Base-by-base conservation (phyloP, 2,888 invertebrate genomes). In the Lissonota sp. region DNA sequence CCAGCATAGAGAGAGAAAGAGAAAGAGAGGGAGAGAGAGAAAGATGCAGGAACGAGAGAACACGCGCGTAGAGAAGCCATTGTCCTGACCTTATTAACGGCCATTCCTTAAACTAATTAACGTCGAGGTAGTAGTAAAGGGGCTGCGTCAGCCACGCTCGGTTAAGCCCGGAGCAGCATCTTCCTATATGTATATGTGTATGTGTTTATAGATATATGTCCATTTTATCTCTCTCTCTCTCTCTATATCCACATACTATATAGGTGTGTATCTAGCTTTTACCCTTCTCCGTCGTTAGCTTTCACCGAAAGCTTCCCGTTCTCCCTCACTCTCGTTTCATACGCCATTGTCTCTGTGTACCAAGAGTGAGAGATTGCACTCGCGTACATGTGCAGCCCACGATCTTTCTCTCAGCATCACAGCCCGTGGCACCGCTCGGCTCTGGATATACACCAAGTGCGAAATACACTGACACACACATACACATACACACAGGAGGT, bases 31-130 rank as follows among this genome's bases (percentile, higher is more conserved):
- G 57, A 64, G 44, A 49, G 73, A 62, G 8, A 53, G 53, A 37
- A 12, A 37, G 51, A 12, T 57, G n/a, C 40, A 51, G 70, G 51
- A 79, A 79, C 75, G 67, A 71, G 76, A 66, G 72, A 69, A 76
- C 49, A 57, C 70, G 74, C 71, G 74, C 60, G 75, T 71, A 79
- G 67, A 79, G 79, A 79, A 82, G 66, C 82, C 82, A 79, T 82
- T 82, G 79, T 79, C 72, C 76, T 69, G 71, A 80, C 73, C 79
- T 80, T 83, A 83, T 83, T 83, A 80, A 79, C 83, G 79, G 76
- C 82, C 82, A 83, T 83, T 81, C 80, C 79, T 71, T 79, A 84
- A 85, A 83, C 73, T 84, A 84, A 85, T 85, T 85, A 85, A 85
- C 71, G 80, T 83, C 77, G 60, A 53, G 79, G 75, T 83, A 79